Base-by-base conservation (phyloP, 1,140 invertebrate species). In the Chlorops oryzae region DNA sequence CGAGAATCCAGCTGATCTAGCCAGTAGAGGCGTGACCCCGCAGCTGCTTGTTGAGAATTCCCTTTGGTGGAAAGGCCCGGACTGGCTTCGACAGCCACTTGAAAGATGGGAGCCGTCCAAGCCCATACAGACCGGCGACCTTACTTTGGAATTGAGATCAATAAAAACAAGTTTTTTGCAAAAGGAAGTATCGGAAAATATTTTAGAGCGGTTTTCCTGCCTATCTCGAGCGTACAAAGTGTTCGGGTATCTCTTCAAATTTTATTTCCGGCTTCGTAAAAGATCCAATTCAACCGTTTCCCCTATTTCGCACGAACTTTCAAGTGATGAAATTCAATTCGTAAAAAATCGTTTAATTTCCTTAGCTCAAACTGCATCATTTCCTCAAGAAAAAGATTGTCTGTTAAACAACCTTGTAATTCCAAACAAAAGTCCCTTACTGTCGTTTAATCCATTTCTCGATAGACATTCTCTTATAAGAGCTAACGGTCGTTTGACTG, bases 401-500 rank as follows among this genome's bases (percentile, higher is more conserved):
- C 34, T 47, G 7, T 37, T 24, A 21, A 21, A 12, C 9, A 47
- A 47, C 6, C 4, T n/a, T 25, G 21, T 10, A 15, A 18, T 47
- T 15, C n/a, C 27, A 9, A 38, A 47, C 5, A 37, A 38, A 17
- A n/a, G 3, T 7, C n/a, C 4, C 17, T 18, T 37, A 37, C 12
- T 39, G 23, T 10, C 52, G 2, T 44, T 62, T 27, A 52, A 44
- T 43, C 57, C 53, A 2, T 54, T 58, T 27, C 10, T 54, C 39
- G 57, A 59, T 41, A 34, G 43, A 27, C 24, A 56, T 34, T 55
- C 45, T 5, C 5, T 68, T 2, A 21, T 65, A 2, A 27, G 55
- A 34, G 62, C 63, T 13, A 60, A 57, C 18, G 62, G 62, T 45
- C 42, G 57, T 27, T 42, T 65, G 20, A n/a, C n/a, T 20, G 35